Evolutionary conservation across 2,797 vertebrate species (phyloP), one percentile per base, ranked within the genome.

Genomic region (Atherinosoma microstoma): DNA sequence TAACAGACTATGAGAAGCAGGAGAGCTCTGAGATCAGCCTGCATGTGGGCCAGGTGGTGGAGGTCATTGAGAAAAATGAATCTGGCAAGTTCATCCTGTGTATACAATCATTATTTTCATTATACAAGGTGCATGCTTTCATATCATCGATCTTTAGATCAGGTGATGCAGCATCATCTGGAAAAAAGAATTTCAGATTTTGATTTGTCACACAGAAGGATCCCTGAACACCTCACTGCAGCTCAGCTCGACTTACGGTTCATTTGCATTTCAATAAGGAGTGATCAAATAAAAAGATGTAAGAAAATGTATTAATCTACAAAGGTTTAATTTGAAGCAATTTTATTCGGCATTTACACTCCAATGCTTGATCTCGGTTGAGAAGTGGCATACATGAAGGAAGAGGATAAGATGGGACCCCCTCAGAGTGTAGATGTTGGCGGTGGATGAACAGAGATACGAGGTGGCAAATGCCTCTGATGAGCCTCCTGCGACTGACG

Each of bases 41-140:
- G 80, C 92, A 93, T 1, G 97, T 96, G 81, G 98, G 98, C 40
- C 98, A 99, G 90, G 93, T 97, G 82, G 98, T 99, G 91, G 98
- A 99, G 83, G 98, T 99, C 93, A 99, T 99, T 56, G 98, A 99
- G 94, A 99, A 99, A 92, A 99, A 99, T 0, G 98, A 99, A 92
- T 98, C 98, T 54, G 98, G 98, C 97, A 91, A 80, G 78, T 72
- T 70, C 18, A 32, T 40, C 51, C 24, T 4, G 24, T 4, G 24
- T 30, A 12, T 13, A 12, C 10, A 13, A 16, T 45, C 42, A 20
- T 20, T 20, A 45, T 45, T 45, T 45, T 20, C 16, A 45, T 45
- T 45, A 20, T 18, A 18, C 6, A 45, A 45, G 42, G 42, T 18
- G 18, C 42, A 45, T 8, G 18, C 6, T 45, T 16, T 42, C 40